Evolutionary conservation across 2,888 invertebrate species (phyloP), one percentile per base, ranked within the genome.

Genomic region (Brachyopa scutellaris): DNA sequence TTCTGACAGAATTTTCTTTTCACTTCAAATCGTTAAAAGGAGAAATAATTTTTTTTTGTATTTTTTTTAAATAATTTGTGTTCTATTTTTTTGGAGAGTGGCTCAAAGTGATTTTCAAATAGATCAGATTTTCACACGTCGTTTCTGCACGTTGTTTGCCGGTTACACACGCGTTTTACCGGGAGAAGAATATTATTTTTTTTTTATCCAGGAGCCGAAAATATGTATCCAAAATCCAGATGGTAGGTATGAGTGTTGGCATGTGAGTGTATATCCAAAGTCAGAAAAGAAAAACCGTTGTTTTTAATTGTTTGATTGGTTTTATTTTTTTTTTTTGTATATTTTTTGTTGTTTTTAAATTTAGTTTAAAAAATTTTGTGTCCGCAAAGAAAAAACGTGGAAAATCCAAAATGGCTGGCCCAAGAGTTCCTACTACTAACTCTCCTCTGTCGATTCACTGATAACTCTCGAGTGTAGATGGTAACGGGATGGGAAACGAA

Each of bases 361-460:
- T 74, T 74, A 51, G 6, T 42, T 17, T 7, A 17, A 42, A 2
- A 17, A 36, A 36, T 45, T 13, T 38, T 15, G 9, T 17, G 47
- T 70, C 70, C 70, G 70, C 61, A 13, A 13, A 26, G 47, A 76
- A 76, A 66, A 73, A 77, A 70, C 76, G 82, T 82, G 70, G 33
- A 82, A 77, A 82, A 82, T 82, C 66, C 77, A 82, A 82, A 77
- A 82, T 82, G 82, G 82, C 82, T 82, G 82, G 77, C 53, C 31
- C 21, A 66, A 61, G 61, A 77, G 49, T 77, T 77, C 64, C 53
- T 77, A 72, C 45, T 64, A 77, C 61, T 64, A 66, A 47, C 61
- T 82, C 70, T 77, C 76, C 31, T 66, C 55, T 77, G 77, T 47
- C 66, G 77, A 72, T 77, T 72, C 61, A 66, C 21, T 72, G 82